Evolutionary conservation across 2,113 vertebrate species (phyloP), one percentile per base, ranked within the genome.

Genomic region (Brachypodius melanocephalos): DNA sequence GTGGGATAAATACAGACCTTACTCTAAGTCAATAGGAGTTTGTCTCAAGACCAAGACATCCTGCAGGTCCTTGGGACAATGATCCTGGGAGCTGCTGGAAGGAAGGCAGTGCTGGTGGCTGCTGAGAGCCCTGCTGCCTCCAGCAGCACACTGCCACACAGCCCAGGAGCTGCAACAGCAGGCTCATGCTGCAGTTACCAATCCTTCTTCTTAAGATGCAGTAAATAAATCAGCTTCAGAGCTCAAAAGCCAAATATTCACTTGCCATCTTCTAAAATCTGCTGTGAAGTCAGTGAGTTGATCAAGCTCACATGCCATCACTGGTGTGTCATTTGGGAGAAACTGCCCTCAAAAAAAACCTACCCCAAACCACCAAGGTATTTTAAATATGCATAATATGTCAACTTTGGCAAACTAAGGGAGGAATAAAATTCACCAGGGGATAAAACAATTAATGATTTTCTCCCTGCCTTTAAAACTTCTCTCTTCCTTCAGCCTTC

Each of bases 61-160:
- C 71, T 5, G 7, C 0, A 0, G 21, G 42, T 9, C 43, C 82
- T 49, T 0, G 0, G 55, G 62, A 16, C 29, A 34, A 17, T 0
- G 36, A 29, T 15, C 11, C 76, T n/a, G 36, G 72, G 38, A 79
- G n/a, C 69, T 54, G 63, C 63, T 32, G 2, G 4, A 26, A 55
- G 32, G 26, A 17, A 29, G 45, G 36, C 1, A 6, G 54, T 2
- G 17, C 54, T 0, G 0, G 26, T 11, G 14, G 42, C n/a, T 2
- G 1, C 58, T 11, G 13, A 36, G 55, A 93, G n/a, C 31, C 16
- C 5, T 1, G 5, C 26, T 52, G 52, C 32, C 57, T 58, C 40
- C 89, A 72, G 49, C 2, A 2, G 51, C 48, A 92, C 67, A 5
- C 31, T 69, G 73, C 15, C 63, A 79, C 54, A 38, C 24, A 58